Percentiles rank a stretch among this genome's conserved stretches.
These are phyloP conservation scores for Mellilla xanthometata DNA, from an alignment of 2,888 invertebrate genomes.

Conservation along the genomic window DNA sequence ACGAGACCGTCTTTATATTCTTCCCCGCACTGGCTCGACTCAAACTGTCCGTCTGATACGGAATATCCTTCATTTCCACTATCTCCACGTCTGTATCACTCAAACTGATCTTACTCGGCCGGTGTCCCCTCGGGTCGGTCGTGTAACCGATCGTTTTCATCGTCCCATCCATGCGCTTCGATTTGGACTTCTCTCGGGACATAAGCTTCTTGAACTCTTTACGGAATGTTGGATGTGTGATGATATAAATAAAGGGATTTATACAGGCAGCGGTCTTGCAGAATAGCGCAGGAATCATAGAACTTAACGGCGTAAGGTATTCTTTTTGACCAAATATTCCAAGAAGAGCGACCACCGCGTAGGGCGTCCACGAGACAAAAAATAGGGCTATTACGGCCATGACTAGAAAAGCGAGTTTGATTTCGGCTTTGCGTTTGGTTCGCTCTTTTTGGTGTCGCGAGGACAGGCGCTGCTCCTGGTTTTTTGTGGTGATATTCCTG, in stretches of 20 bases:
- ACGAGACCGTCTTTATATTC: conserved; percentile 56
- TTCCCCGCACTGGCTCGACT: conserved; percentile 32
- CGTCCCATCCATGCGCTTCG: conserved; percentile 63
- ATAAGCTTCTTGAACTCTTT: conserved; percentile 81
- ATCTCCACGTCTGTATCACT: conserved; percentile 79
- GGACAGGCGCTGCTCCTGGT: conserved; percentile 74
- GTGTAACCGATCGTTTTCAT: conserved; percentile 60
- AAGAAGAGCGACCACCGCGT: conserved; percentile 88
- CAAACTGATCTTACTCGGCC: conserved; percentile 60
- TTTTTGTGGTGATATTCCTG: conserved; percentile 67
- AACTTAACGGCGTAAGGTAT: conserved; percentile 85
- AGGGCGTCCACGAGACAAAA: conserved; percentile 92
- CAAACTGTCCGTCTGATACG: conserved; percentile 48
- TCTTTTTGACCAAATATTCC: conserved; percentile 86
- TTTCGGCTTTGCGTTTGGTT: conserved; percentile 86
- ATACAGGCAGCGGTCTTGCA: conserved; percentile 92
- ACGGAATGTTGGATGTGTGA: conserved; percentile 90
- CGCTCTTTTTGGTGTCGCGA: conserved; percentile 83
- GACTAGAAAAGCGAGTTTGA: conserved; percentile 86
- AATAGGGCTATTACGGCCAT: conserved; percentile 88
- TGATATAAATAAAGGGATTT: conserved; percentile 91
- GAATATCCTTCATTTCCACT: conserved; percentile 78
- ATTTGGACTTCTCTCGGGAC: conserved; percentile 62
- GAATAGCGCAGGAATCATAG: conserved; percentile 90
- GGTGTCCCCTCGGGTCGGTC: conserved; percentile 56